Conservation (phyloP, 1,140 invertebrate genomes). For the Thaumetopoea pityocampa region DNA sequence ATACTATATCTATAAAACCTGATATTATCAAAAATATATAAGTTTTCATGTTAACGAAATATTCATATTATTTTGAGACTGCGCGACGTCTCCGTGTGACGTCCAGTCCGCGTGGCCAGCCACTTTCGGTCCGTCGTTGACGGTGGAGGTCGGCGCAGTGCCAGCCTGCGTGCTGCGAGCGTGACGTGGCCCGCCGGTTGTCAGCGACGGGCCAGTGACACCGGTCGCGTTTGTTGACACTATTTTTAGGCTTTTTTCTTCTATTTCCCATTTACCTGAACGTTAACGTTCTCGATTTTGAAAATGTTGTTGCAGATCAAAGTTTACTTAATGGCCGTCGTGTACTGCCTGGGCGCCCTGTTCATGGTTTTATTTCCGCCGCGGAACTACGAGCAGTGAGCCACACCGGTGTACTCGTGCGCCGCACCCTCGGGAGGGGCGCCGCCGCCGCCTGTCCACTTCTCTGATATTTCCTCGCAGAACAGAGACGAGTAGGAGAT, state of each 20-base stretch:
- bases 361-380: conserved; percentile 60
- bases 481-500: no score
- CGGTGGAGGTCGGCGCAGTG: no score
- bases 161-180: no score
- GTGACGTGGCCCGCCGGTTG: no score
- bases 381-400: conserved; percentile 53
- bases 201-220: no score
- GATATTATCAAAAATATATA: conserved; percentile 53
- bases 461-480: no score
- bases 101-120: conserved; percentile 1
- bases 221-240: no score
- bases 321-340: conserved; percentile 44
- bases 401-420: conserved; percentile 2
- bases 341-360: conserved; percentile 50
- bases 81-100: conserved; percentile 26
- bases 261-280: conserved; percentile 9
- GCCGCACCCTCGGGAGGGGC: neutral
- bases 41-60: conserved; percentile 61
- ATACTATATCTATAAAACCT: conserved; percentile 37
- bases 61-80: conserved; percentile 48
- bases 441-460: no score
- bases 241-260: no score
- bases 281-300: neutral
- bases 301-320: conserved; percentile 60
- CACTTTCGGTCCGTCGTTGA: no score